These are phyloP conservation scores for Blastobasis lacticolella DNA, from an alignment of 2,888 invertebrate genomes.

Conservation along the genomic window DNA sequence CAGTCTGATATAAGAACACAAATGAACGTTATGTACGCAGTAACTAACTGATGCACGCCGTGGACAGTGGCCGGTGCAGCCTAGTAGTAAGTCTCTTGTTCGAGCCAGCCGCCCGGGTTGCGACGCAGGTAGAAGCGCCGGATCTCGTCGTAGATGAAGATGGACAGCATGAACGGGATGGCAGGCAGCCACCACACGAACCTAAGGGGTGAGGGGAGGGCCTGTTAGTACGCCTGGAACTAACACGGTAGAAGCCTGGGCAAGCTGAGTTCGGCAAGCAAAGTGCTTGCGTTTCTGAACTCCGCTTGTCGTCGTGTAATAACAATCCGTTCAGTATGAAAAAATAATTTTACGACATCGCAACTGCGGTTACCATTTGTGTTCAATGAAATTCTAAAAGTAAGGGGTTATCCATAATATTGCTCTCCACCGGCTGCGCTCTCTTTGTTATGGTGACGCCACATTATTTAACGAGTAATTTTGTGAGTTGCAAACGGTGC, in stretches of 20 bases:
- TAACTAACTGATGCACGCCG: constrained; percentile 52
- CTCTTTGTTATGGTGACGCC: too few relatives aligned
- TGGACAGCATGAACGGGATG: constrained; percentile 97
- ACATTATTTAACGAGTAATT: too few relatives aligned
- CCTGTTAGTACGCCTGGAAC: too few relatives aligned
- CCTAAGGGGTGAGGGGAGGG: constrained; percentile 66
- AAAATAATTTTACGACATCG: too few relatives aligned
- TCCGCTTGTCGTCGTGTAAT: too few relatives aligned
- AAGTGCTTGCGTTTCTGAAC: not conserved
- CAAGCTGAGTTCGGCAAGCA: not conserved
- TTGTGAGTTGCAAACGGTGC: too few relatives aligned
- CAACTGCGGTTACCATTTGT: too few relatives aligned
- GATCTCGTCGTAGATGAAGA: constrained; percentile 99
- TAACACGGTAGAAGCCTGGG: too few relatives aligned
- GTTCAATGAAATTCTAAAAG: too few relatives aligned
- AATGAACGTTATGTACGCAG: constrained; percentile 60
- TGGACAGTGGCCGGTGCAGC: constrained; percentile 49
- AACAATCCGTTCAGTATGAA: too few relatives aligned
- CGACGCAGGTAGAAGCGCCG: constrained; percentile 97
- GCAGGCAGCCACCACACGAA: constrained; percentile 99
- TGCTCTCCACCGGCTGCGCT: too few relatives aligned
- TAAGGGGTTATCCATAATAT: too few relatives aligned
- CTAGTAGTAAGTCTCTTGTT: constrained; percentile 99
- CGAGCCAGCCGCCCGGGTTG: constrained; percentile 99
- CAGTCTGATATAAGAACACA: constrained; percentile 60